These are phyloP conservation scores for Punctoribates punctum DNA, from an alignment of 2,888 invertebrate species.

Conservation along the genomic window DNA sequence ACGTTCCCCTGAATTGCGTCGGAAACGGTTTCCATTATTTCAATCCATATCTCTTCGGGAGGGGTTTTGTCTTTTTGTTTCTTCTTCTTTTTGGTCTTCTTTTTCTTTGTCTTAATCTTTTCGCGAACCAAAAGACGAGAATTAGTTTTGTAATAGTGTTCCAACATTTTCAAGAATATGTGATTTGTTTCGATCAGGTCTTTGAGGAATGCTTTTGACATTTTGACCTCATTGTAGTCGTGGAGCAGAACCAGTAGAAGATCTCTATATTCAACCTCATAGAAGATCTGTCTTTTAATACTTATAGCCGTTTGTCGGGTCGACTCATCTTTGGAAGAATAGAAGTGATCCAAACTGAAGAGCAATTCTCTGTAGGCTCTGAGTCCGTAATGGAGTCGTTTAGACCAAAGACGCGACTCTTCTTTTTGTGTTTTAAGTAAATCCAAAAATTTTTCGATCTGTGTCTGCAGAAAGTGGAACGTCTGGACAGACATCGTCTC, in stretches of 20 bases:
- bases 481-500: constrained; percentile 87
- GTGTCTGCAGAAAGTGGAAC: constrained; percentile 91
- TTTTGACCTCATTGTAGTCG: constrained; percentile 76
- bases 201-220: constrained; percentile 77
- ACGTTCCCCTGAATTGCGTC: constrained; percentile 54
- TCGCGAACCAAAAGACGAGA: constrained; percentile 64
- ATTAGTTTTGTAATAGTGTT: constrained; percentile 61
- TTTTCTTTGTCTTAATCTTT: constrained; percentile 53
- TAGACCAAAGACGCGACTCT: constrained; percentile 74
- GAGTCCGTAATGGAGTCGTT: constrained; percentile 73
- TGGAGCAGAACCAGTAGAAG: constrained; percentile 73
- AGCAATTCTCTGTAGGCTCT: constrained; percentile 76
- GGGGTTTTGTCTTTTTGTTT: constrained; percentile 56
- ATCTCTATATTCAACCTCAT: constrained; percentile 89
- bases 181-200: constrained; percentile 87
- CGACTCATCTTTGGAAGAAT: constrained; percentile 65
- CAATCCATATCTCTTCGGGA: constrained; percentile 54
- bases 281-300: constrained; percentile 66
- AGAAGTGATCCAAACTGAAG: constrained; percentile 75
- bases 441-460: constrained; percentile 72
- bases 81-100: constrained; percentile 60
- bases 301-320: constrained; percentile 76
- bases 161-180: constrained; percentile 84
- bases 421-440: constrained; percentile 77
- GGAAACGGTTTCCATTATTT: constrained; percentile 54